Evolutionary conservation across 2,113 vertebrate genomes (phyloP), one percentile per base, ranked within the genome.

Genomic region (Erpornis zantholeuca): DNA sequence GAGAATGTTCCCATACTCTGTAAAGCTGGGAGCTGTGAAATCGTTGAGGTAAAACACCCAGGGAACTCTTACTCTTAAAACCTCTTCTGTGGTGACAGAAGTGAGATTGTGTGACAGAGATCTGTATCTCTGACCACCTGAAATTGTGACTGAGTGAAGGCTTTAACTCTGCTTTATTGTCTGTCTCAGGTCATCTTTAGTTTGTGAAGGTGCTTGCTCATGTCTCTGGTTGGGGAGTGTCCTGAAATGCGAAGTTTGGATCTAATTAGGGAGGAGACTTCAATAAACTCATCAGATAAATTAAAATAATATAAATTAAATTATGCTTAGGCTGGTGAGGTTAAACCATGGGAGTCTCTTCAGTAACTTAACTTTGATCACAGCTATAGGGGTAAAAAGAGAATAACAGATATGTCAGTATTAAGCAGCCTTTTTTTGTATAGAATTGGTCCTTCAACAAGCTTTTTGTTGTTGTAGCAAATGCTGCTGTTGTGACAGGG

Each of bases 331-430:
- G 42, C 6, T 88, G 5, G 52, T 64, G 76, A 64, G 29, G 3
- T 78, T 77, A 75, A 86, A 56, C 24, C 42, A 6, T 0, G 0
- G 13, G n/a, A 65, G 12, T 42, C 4, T 56, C 3, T 3, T 33
- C 42, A 66, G 14, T 21, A 33, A 35, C 23, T 22, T 52, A 44
- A 68, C 28, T 47, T 65, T 64, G 29, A 28, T 33, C 22, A 42
- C 7, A 47, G 12, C 9, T 61, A 0, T 3, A 38, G 44, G 49
- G 16, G 1, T 27, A 12, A 59, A 90, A 68, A 66, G 11, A 45
- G 29, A 86, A 12, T 15, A 57, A 45, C 7, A n/a, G 42, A 40
- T 21, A 22, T 38, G 53, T 56, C 35, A 89, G 23, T 16, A 47
- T 21, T 17, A 8, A 63, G 16, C 4, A 44, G 16, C 56, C 61